Base-by-base conservation (phyloP, 2,797 vertebrate genomes). In the Manis pentadactyla region DNA sequence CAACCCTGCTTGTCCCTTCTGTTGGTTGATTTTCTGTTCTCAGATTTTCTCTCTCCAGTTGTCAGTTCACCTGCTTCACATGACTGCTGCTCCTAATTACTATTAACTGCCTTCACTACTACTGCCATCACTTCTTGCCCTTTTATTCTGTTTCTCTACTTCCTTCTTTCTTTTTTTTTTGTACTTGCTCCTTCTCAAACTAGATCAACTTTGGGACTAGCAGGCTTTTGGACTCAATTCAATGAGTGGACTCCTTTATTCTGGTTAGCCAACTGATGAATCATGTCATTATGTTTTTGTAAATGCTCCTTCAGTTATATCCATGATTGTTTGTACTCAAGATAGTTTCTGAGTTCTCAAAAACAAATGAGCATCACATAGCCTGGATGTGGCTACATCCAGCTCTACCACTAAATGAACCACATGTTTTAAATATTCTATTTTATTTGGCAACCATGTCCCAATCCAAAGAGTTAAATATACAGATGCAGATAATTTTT, bases 171-270 rank as follows among this genome's bases (percentile, higher is more conserved):
- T 92, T 42, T 87, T 34, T 34, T 93, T 39, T 93, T 83, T 66
- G 55, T 84, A 57, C 46, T 5, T 61, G 59, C 23, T 92, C 53
- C 15, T 74, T 90, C 75, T 63, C 42, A 93, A 93, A 84, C 18
- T 53, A 93, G 27, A 81, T 78, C 64, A 86, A 57, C 53, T 85
- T 63, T 95, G 82, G 9, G 81, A 92, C 14, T 15, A 93, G 57
- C 1, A 51, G 57, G n/a, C 0, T 34, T 90, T 69, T 92, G 34
- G 74, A 27, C 73, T 84, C 91, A 37, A 82, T 94, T 90, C 49
- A 79, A 29, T 42, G 49, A 66, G 15, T 5, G 13, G 31, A 93
- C 15, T 63, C 42, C 69, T 78, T 85, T 53, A 59, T 85, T 42
- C 27, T 87, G 37, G 42, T 88, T 78, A 66, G 34, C 39, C 71